Conservation (phyloP, 2,797 vertebrate genomes). For the Lithobates sylvaticus region DNA sequence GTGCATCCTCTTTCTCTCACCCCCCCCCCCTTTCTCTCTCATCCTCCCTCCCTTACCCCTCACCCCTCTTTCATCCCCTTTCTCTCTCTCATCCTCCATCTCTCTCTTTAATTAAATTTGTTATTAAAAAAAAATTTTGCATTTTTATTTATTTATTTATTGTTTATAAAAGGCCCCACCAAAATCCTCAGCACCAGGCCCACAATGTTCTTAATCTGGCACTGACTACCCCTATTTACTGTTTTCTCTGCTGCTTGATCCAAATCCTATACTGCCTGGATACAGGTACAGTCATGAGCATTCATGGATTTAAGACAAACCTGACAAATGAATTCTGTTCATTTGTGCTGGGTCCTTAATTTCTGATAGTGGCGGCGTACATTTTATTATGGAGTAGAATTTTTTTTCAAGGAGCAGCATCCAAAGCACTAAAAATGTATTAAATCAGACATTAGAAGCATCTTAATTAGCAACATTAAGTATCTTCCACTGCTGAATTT, state of each 20-base stretch:
- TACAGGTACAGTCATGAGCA: constrained; percentile 12
- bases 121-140: no score
- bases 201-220: no score
- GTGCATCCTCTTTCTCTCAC: no score
- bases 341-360: constrained; percentile 30
- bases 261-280: background rate
- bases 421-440: constrained; percentile 49
- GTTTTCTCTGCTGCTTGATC: no score
- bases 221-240: background rate
- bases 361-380: constrained; percentile 9
- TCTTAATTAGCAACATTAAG: constrained; percentile 60
- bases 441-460: constrained; percentile 50
- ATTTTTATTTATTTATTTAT: no score
- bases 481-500: constrained; percentile 49
- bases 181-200: no score
- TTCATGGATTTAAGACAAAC: constrained; percentile 13
- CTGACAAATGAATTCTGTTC: constrained; percentile 6
- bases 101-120: no score
- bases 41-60: no score
- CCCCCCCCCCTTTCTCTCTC: no score
- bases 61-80: no score
- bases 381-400: constrained; percentile 33
- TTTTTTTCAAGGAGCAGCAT: constrained; percentile 33
- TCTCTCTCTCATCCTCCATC: no score
- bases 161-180: no score